Evolutionary conservation across 2,797 vertebrate genomes (phyloP), one percentile per base, ranked within the genome.

Genomic region (Denticeps clupeoides): DNA sequence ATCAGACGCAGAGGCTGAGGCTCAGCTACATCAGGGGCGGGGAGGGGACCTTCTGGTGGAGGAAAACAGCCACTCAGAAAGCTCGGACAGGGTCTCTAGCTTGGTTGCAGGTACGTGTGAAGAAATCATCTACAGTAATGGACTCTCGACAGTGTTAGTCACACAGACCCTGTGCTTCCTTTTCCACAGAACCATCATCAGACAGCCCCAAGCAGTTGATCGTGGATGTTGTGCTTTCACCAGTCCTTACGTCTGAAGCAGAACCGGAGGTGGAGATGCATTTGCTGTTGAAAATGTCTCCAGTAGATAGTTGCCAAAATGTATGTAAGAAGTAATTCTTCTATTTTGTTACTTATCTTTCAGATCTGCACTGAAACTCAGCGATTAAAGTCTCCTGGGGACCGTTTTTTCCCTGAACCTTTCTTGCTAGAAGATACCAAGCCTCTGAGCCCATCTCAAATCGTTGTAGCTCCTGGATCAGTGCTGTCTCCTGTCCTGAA

Each of bases 1-100:
- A 0, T 95, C 89, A 0, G 93, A 97, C 23, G 87, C 89, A 0
- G 90, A 95, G 59, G 84, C 87, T 0, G 89, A 92, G 70, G 86
- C 84, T 16, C 81, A 67, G 38, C 62, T 84, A 32, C 85, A 65
- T 38, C 75, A 11, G 33, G 45, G 67, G 0, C 72, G 64, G 21
- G 35, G 23, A 2, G 28, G 26, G 0, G 59, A 47, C 1, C 15
- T 3, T 3, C 57, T 69, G 33, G 63, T 78, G 1, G 73, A 78
- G n/a, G 85, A 87, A 13, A 65, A 78, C 6, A 58, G 62, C 49
- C 63, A 70, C 16, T 62, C 59, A 4, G 68, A 75, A 4, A 73
- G 54, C 55, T 50, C 53, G 35, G 75, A 46, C 26, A 49, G 75
- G 56, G 29, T 66, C 49, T 73, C 72, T 33, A 75, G 61, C 15